phyloP scores from a whole-genome alignment of 1,140 invertebrate genomes.

The Lasioglossum albipes region DNA sequence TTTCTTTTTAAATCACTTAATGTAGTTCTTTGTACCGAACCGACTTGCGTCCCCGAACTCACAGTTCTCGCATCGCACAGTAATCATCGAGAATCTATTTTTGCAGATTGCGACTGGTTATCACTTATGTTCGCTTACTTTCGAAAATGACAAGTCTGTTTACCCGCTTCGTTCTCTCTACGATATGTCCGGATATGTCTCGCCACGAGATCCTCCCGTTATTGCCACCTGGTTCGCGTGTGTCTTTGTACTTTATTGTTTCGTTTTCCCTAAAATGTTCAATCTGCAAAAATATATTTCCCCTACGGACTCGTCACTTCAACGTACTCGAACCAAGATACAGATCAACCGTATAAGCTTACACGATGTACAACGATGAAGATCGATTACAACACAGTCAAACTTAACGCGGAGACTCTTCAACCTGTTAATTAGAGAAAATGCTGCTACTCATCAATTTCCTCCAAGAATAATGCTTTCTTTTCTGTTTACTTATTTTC shows the following conservation, averaged over 20 bases:
- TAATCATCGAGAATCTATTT: conserved; percentile 49
- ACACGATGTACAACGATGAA: background rate
- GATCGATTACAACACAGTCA: background rate
- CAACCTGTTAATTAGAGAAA: no score
- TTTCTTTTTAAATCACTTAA: conserved; percentile 33
- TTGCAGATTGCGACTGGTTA: conserved; percentile 58
- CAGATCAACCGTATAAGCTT: no score
- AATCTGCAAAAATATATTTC: conserved; percentile 59
- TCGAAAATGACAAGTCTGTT: background rate
- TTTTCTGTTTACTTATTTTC: no score
- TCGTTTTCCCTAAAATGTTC: background rate
- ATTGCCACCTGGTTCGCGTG: conserved; percentile 3
- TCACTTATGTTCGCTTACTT: background rate
- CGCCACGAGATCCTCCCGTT: conserved; percentile 20
- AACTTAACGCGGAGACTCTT: background rate
- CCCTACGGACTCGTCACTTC: background rate
- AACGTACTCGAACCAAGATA: background rate
- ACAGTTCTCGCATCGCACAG: conserved; percentile 33
- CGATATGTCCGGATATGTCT: conserved; percentile 65
- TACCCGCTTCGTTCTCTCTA: background rate
- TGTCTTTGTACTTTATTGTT: conserved; percentile 31
- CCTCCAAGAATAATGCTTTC: no score
- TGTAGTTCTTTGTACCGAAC: conserved; percentile 66
- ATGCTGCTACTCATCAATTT: no score
- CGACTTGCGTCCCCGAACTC: conserved; percentile 48